Conservation (phyloP, 2,888 invertebrate species). For the Lamellibrachia columna region DNA sequence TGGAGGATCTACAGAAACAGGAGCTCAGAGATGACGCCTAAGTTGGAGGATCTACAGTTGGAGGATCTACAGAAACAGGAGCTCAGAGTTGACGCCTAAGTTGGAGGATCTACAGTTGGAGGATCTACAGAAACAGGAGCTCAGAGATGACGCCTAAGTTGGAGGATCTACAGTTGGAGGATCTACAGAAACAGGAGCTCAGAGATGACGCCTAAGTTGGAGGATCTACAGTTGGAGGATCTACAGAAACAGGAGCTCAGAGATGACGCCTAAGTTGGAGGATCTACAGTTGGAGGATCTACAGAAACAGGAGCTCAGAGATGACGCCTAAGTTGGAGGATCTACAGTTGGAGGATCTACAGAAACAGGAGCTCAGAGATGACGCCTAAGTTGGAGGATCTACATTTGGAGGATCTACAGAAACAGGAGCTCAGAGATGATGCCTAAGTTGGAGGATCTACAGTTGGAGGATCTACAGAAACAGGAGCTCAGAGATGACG, state of each 20-base stretch:
- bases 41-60: no score
- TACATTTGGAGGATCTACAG: conserved; percentile 66
- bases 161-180: conserved; percentile 66
- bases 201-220: neutral
- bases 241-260: conserved; percentile 51
- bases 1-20: conserved; percentile 63
- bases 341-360: conserved; percentile 66
- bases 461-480: conserved; percentile 65
- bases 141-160: neutral
- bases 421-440: conserved; percentile 18
- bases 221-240: conserved; percentile 65
- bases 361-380: conserved; percentile 34
- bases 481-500: neutral
- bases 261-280: no score
- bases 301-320: conserved; percentile 38
- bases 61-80: conserved; percentile 57
- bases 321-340: no score
- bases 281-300: conserved; percentile 67
- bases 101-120: no score
- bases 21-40: neutral
- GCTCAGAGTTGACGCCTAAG: neutral
- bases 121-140: conserved; percentile 54
- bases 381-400: no score
- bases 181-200: conserved; percentile 54
- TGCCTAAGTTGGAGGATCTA: no score